Base-by-base conservation (phyloP, 2,888 invertebrate genomes). In the Lumbricus terrestris region DNA sequence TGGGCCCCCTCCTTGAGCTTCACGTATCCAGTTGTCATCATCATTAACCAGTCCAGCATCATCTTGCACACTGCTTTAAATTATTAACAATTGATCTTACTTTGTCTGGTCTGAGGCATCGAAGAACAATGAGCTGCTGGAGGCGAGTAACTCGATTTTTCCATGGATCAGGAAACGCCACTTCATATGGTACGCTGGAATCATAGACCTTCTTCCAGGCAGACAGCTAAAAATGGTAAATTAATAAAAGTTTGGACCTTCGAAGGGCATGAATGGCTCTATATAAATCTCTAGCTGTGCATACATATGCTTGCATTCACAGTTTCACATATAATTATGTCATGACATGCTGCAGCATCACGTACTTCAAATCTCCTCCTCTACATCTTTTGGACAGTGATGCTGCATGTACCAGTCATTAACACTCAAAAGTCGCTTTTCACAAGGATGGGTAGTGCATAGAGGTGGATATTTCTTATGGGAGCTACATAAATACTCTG, bases 191-290 rank as follows among this genome's bases (percentile, higher is more conserved):
- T 92, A 97, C 96, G 0, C 96, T 95, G 18, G 96, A 95, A 94
- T 98, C 97, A 94, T 98, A 98, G 93, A 96, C 96, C 0, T 94
- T 94, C 94, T 97, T 97, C 98, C 98, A 98, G 8, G 94, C 94
- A 0, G 69, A 88, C 83, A 93, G 85, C 94, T 94, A 92, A 2
- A 29, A 89, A 85, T 8, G 35, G 47, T 11, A 54, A 54, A 54
- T 29, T 54, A 23, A 54, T 54, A 29, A 18, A n/a, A 82, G 83
- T 83, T 34, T 83, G 83, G 34, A 83, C 15, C 15, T 34, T 83
- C 13, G 54, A 54, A 6, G 29, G 54, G 29, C 54, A 29, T 29
- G 23, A 54, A 29, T 29, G 4, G 54, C 54, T 29, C 3, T 29
- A 54, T 29, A 54, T 54, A 54, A 54, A 54, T 29, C 23, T 54